Evolutionary conservation across 30 jellyfish, hydroid and myxozoan genomes (phyloP), one percentile per base, ranked within the genome.

Genomic region (Pseudorhiza aurosa): DNA sequence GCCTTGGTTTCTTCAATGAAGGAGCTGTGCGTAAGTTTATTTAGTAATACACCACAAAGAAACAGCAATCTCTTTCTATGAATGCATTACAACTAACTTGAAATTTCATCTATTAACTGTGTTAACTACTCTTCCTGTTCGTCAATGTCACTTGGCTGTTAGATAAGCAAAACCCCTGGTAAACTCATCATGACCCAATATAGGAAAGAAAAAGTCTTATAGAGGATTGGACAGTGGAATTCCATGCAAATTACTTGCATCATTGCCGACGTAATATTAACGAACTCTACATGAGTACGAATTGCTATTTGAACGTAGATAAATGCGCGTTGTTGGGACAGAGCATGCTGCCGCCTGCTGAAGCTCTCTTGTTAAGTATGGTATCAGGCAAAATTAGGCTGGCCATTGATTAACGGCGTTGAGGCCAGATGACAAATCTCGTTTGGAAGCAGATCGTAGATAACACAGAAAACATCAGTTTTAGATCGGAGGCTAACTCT

Each of bases 171-270:
- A 68, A 68, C 26, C 82, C 82, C 44, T 28, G 22, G 22, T 68
- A 68, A 19, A 42, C 50, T 68, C 49, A 68, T 42, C 62, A 43
- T 17, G 42, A 68, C 45, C 45, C 63, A 68, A 68, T 68, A 44
- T 68, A 68, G 21, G 22, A 36, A 28, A 36, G 67, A 68, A 68
- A 65, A 31, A 39, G 27, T 47, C 21, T 60, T 28, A 68, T 31
- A 21, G 82, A 42, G 50, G 29, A 68, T 55, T 47, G 82, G 37
- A 21, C 46, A 28, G 44, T 19, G 22, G 24, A 43, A 68, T 68
- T 40, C 82, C 75, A 7, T 31, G 10, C 37, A 45, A 68, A 68
- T 68, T 68, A 68, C 21, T 55, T 68, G 82, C 82, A 39, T 49
- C 82, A 68, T 17, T 68, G 82, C 42, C 82, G 42, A 24, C 26